A percentile compares a stretch with the other conserved stretches of the same genome.
Conservation (phyloP, 64 coral and sea anemone genomes). For the Porites lutea region DNA sequence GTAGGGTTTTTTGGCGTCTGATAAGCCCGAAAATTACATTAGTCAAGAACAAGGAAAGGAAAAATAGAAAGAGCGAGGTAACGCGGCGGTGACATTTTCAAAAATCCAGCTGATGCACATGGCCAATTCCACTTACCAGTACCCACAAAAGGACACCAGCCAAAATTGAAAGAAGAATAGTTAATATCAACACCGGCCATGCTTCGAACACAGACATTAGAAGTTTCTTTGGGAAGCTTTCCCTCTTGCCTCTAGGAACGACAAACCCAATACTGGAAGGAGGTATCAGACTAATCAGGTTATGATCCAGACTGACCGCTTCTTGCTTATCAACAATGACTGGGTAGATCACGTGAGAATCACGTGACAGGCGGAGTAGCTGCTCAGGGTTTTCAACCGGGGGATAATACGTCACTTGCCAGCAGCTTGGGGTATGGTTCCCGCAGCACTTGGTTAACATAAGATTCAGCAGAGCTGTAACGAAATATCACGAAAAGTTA, state of each 20-base stretch:
- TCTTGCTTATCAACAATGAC: conserved; percentile 69
- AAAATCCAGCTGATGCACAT: too few relatives aligned
- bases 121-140: conserved; percentile 44
- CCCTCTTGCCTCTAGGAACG: conserved; percentile 60
- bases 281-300: conserved; percentile 63
- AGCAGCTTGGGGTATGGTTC: conserved; percentile 62
- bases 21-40: too few relatives aligned
- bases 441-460: conserved; percentile 76
- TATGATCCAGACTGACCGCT: neutral
- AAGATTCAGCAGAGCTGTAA: conserved; percentile 60
- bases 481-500: neutral
- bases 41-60: too few relatives aligned
- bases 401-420: conserved; percentile 38
- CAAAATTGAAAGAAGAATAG: conserved; percentile 76
- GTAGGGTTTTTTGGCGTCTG: too few relatives aligned
- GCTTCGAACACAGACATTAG: conserved; percentile 82
- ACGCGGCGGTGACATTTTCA: too few relatives aligned
- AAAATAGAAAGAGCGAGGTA: too few relatives aligned
- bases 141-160: conserved; percentile 83
- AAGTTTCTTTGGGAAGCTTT: conserved; percentile 69
- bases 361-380: conserved; percentile 22
- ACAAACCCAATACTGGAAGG: conserved; percentile 77
- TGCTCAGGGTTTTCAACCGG: conserved; percentile 47
- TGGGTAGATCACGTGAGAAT: conserved; percentile 72
- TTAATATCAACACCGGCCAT: conserved; percentile 87